Evolutionary conservation across 2,888 invertebrate genomes (phyloP), one percentile per base, ranked within the genome.

Genomic region (Dasysyrphus albostriatus): DNA sequence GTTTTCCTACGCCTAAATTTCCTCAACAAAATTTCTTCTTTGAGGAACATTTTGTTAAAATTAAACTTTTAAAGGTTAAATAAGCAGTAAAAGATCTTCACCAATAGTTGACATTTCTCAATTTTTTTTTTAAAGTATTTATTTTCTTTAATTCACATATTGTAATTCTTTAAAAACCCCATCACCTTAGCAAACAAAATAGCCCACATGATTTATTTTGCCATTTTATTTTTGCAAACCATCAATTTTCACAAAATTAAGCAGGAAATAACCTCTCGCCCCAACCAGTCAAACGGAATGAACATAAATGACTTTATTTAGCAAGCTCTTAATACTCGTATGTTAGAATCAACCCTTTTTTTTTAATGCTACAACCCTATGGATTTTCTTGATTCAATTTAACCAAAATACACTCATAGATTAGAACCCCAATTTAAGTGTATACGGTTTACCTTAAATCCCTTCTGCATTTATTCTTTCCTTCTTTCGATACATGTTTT

Each of bases 391-490:
- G 70, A 65, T 80, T 80, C 54, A 49, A 72, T 72, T 58, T 54
- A 67, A 73, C 39, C 72, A 69, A 39, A 39, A 39, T 39, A 39
- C 12, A 39, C 3, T 12, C 39, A 77, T 77, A 77, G 70, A 82
- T 78, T 82, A 82, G 82, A 77, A 74, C 85, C 85, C 82, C 69
- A 82, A 70, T 78, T 63, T 49, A 37, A 24, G 12, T 49, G 14
- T 67, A 67, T 49, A 7, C 10, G 1, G 0, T 7, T 2, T 29
- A 10, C 10, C 5, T 7, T 63, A 42, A 34, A 5, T 14, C 19
- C 14, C 39, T 32, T 24, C 14, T 63, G 39, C 39, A 29, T 29
- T 65, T 67, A 12, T 32, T 5, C 29, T 32, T n/a, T n/a, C 39
- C 3, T 39, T 61, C 10, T 39, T 47, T 61, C 32, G 49, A 47